Conservation (phyloP, 1,140 invertebrate species). For the Paralvinella palmiformis region DNA sequence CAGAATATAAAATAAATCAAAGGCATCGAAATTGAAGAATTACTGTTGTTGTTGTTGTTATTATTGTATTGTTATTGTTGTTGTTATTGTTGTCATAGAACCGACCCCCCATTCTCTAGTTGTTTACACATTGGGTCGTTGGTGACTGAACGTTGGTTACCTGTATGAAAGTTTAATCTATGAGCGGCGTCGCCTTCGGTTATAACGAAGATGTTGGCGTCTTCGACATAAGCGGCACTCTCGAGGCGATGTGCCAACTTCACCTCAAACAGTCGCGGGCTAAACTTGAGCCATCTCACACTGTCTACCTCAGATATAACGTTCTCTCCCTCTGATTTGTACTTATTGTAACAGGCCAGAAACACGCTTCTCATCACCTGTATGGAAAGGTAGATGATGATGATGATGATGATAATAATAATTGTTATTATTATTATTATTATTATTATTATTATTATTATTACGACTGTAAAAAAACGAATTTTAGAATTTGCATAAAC, state of each 20-base stretch:
- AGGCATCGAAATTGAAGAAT: background rate
- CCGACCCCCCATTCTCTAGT: background rate
- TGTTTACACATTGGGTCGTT: background rate
- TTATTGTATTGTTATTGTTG: background rate
- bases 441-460: no score
- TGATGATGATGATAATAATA: no score
- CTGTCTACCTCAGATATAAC: conserved; percentile 31
- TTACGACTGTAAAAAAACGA: no score
- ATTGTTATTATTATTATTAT: no score
- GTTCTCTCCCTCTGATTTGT: conserved; percentile 32
- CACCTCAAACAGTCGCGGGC: conserved; percentile 41
- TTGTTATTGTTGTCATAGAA: background rate
- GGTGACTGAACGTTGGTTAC: conserved; percentile 20
- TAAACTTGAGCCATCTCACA: conserved; percentile 39
- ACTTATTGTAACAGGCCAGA: conserved; percentile 44
- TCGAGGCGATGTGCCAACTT: conserved; percentile 38
- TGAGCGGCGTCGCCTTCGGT: conserved; percentile 39
- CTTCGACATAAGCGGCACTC: conserved; percentile 38
- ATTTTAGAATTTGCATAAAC: no score
- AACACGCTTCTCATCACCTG: conserved; percentile 49
- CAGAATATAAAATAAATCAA: no score
- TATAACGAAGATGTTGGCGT: conserved; percentile 38
- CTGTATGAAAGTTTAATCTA: conserved; percentile 41
- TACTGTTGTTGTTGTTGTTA: background rate
- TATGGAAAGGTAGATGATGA: no score